Base-by-base conservation (phyloP, 1,140 invertebrate genomes). In the Apolygus lucorum region DNA sequence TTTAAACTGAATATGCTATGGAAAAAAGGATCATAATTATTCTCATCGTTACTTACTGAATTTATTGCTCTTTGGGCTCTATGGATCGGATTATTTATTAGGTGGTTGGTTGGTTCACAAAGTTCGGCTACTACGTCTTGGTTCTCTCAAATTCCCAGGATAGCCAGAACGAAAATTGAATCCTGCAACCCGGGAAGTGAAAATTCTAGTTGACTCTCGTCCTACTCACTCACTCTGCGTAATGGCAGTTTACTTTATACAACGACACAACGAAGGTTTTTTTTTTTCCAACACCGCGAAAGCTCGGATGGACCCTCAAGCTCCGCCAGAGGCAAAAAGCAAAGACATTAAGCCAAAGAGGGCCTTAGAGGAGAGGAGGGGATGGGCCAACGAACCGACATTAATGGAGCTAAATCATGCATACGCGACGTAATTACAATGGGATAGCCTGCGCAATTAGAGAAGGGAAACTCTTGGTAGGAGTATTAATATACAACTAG, bases 381-480 rank as follows among this genome's bases (percentile, higher is more conserved):
- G 11, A 59, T 4, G 54, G 54, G 54, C 13, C 54, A 59, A 59
- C 54, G 54, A 59, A 59, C 54, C 54, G 29, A n/a, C 64, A 66
- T 34, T 66, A 66, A 66, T 66, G 64, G 26, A 34, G 29, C 64
- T 66, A 66, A 66, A 66, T 66, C 64, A 66, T 66, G 64, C 64
- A 66, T 66, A 66, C 64, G 64, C 64, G 64, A 66, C 64, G 64
- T 66, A 66, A 66, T 66, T 66, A 66, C 26, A 34, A 34, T 66
- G 17, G 26, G 64, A 66, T 28, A 59, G 54, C 54, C 54, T 59
- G 8, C 22, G 54, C 54, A 59, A 59, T 59, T 59, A 59, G 54
- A 14, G 54, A 21, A 59, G 54, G 22, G 22, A 59, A 59, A 11
- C 11, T 4, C 54, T 59, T 59, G 54, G 54, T 14, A 59, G 54